Percentiles rank a stretch among this genome's conserved stretches.
Conservation (phyloP, 2,113 vertebrate genomes). For the Megaptera novaeangliae region DNA sequence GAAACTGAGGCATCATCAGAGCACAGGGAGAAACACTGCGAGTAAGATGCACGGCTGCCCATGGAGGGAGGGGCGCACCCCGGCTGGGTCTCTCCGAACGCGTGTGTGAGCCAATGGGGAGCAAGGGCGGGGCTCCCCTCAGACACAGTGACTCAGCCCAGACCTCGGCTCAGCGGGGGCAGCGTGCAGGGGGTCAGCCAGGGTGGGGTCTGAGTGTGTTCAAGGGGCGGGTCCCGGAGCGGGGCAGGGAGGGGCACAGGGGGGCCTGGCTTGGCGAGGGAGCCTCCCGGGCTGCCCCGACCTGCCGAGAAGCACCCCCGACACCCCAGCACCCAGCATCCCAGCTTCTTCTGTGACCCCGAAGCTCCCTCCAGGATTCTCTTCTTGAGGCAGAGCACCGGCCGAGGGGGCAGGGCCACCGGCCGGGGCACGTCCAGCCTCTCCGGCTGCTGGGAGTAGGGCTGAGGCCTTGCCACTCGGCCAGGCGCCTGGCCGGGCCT, state of each 20-base stretch:
- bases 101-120: accelerated
- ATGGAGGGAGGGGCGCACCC: too few species aligned
- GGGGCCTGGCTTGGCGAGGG: background rate
- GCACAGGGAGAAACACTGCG: background rate
- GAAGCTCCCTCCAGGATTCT: background rate
- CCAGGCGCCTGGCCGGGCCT: background rate
- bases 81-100: accelerated
- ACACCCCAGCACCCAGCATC: background rate
- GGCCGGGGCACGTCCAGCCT: accelerated
- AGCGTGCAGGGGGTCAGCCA: background rate
- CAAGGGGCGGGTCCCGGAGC: background rate
- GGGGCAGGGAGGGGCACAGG: accelerated
- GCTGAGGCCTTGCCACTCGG: accelerated
- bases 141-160: background rate
- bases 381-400: background rate
- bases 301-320: background rate
- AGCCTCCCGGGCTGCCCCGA: background rate
- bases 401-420: accelerated
- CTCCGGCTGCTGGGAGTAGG: background rate
- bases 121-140: accelerated
- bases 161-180: background rate
- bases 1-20: background rate
- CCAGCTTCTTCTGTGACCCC: background rate
- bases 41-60: background rate
- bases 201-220: too few species aligned